Conservation (phyloP, 2,113 vertebrate genomes). For the Menura novaehollandiae region DNA sequence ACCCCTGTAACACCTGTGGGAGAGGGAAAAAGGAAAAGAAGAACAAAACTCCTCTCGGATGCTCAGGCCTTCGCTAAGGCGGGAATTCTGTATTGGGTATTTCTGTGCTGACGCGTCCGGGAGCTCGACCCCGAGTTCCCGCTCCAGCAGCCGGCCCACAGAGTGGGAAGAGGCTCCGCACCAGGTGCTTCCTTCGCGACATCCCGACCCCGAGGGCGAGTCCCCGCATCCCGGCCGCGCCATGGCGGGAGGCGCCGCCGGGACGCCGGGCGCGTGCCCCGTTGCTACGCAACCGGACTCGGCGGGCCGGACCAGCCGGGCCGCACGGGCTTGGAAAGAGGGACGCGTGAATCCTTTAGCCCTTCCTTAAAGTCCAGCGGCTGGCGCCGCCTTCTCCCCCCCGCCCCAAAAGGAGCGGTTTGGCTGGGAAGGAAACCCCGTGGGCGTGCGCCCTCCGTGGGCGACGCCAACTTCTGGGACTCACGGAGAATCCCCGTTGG, state of each 20-base stretch:
- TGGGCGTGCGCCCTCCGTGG: fast-evolving
- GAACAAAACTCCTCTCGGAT: background rate
- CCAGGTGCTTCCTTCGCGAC: background rate
- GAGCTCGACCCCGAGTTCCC: fast-evolving
- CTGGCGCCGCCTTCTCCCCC: fast-evolving
- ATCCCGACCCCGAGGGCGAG: background rate
- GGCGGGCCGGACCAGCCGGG: background rate
- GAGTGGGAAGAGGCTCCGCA: background rate
- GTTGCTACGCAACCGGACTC: background rate
- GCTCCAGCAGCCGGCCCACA: fast-evolving
- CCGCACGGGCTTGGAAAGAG: fast-evolving
- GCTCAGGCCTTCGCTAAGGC: fast-evolving
- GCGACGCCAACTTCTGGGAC: background rate
- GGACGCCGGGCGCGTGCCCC: too few relatives aligned
- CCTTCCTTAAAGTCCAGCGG: background rate
- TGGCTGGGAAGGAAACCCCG: fast-evolving
- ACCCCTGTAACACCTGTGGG: background rate
- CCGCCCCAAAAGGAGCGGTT: fast-evolving
- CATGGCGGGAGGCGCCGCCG: background rate
- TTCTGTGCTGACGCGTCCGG: fast-evolving
- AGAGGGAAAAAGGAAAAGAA: too few relatives aligned
- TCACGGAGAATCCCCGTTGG: background rate
- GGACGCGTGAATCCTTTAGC: fast-evolving
- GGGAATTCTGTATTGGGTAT: fast-evolving
- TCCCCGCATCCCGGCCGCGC: background rate